phyloP scores from a whole-genome alignment of 2,797 vertebrate genomes.

The Psittacula derbiana region DNA sequence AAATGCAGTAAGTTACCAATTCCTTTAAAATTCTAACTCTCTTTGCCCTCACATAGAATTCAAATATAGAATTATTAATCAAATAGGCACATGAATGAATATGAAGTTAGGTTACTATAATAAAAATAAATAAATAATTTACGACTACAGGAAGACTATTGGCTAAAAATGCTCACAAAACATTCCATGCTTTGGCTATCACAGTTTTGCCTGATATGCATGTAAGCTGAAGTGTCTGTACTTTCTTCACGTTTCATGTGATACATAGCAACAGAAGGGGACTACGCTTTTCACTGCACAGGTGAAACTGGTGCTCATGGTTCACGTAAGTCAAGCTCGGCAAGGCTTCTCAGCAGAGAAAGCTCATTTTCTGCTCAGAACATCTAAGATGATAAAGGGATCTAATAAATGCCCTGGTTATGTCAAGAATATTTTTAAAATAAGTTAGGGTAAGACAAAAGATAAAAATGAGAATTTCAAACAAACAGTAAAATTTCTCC shows the following conservation, averaged over 20 bases:
- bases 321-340: background rate
- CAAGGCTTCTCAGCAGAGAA: background rate
- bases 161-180: background rate
- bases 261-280: background rate
- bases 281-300: background rate
- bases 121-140: background rate
- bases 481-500: background rate
- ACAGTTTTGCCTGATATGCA: background rate
- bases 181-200: background rate
- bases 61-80: background rate
- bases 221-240: background rate
- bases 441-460: background rate
- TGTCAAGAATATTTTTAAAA: background rate
- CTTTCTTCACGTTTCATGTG: background rate
- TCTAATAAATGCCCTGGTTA: background rate
- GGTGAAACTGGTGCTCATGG: background rate
- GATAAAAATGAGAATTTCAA: background rate
- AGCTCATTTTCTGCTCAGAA: background rate
- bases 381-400: background rate
- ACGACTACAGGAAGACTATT: background rate
- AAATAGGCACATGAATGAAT: background rate
- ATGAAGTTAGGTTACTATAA: background rate
- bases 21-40: background rate
- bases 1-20: background rate
- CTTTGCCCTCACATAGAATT: background rate